phyloP scores from a whole-genome alignment of 1,140 invertebrate species.

The Holcopasites calliopsidis region DNA sequence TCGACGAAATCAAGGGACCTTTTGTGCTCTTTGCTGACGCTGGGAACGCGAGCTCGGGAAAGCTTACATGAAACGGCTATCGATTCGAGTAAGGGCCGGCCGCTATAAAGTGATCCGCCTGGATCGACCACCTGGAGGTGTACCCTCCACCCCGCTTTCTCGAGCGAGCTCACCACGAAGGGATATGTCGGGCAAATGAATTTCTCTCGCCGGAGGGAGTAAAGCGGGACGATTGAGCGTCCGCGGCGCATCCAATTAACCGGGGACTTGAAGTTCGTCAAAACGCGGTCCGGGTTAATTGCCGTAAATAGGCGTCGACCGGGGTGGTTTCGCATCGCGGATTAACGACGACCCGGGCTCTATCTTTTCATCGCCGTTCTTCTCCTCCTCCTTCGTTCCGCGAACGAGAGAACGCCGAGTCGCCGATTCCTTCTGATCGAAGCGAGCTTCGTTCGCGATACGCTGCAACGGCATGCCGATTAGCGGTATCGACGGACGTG shows the following conservation, averaged over 20 bases:
- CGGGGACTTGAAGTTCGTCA: conserved; percentile 63
- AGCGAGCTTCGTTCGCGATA: not conserved
- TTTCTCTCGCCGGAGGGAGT: not conserved
- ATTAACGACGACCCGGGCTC: conserved; percentile 19
- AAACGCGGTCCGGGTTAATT: conserved; percentile 64
- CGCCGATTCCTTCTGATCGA: too few relatives aligned
- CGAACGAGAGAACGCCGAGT: too few relatives aligned
- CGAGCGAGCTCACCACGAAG: not conserved
- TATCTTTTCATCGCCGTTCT: conserved; percentile 6
- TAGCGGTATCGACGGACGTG: too few relatives aligned
- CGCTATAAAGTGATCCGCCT: not conserved
- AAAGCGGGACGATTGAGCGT: not conserved
- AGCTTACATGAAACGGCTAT: too few relatives aligned
- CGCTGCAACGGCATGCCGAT: too few relatives aligned
- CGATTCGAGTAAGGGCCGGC: too few relatives aligned
- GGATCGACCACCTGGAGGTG: conserved; percentile 6
- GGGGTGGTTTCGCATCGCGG: conserved; percentile 61
- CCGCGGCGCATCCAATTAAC: conserved; percentile 14
- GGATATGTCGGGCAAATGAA: conserved; percentile 3
- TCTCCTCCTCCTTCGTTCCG: not conserved
- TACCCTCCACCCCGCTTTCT: not conserved
- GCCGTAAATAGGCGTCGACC: conserved; percentile 65
- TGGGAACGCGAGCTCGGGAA: too few relatives aligned
- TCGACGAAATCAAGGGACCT: too few relatives aligned
- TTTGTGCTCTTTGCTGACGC: too few relatives aligned